phyloP scores from a whole-genome alignment of 2,113 vertebrate species.

The Jacana jacana region DNA sequence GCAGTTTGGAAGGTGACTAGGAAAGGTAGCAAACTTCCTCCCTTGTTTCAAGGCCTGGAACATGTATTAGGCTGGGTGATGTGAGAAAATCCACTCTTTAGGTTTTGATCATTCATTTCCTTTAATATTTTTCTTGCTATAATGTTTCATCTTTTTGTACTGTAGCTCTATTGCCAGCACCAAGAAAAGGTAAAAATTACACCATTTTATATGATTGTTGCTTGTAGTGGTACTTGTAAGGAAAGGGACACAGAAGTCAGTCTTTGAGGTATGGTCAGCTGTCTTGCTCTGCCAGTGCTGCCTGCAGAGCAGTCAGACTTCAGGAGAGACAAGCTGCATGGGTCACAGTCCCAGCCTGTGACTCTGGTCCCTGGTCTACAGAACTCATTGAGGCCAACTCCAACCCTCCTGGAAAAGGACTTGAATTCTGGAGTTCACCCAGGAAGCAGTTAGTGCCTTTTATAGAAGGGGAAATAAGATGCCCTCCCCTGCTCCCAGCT shows the following conservation, averaged over 20 bases:
- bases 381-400: neutral
- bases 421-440: neutral
- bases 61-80: neutral
- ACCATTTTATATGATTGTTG: neutral
- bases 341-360: neutral
- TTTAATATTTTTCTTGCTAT: neutral
- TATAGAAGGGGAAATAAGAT: neutral
- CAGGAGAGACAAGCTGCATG: neutral
- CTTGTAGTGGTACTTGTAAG: neutral
- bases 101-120: neutral
- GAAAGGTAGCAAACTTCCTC: neutral
- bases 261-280: neutral
- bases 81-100: neutral
- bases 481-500: neutral
- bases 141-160: neutral
- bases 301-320: neutral
- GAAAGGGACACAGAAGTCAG: neutral
- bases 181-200: neutral
- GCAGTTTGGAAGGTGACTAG: neutral
- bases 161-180: neutral
- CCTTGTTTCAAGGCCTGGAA: neutral
- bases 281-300: neutral
- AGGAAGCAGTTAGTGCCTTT: neutral
- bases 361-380: rapidly evolving
- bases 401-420: neutral